Percentiles rank a stretch among this genome's conserved stretches.
Evolutionary conservation across 2,888 invertebrate genomes (phyloP).

Genomic region (Cistogaster globosa): DNA sequence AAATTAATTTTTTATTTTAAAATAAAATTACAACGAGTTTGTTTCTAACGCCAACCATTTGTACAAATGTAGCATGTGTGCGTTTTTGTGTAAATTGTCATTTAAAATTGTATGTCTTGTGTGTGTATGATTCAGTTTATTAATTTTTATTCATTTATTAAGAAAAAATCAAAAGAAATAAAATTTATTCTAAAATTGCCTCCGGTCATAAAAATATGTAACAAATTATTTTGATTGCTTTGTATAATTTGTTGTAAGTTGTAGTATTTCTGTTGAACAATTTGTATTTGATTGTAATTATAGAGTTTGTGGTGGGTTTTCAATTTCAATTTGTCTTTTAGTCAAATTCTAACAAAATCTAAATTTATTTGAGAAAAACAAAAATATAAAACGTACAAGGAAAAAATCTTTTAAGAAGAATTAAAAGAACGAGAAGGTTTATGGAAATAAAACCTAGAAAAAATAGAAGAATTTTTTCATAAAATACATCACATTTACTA

Average conservation of each 20-base stretch:
- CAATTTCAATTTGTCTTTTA: constrained; percentile 64
- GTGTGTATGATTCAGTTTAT: constrained; percentile 1
- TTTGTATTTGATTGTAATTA: constrained; percentile 66
- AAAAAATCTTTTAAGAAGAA: background rate
- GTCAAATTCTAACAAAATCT: constrained; percentile 16
- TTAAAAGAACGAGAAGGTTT: background rate
- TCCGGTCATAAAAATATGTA: constrained; percentile 64
- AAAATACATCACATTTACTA: too few species aligned
- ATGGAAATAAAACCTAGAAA: too few species aligned
- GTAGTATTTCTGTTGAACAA: constrained; percentile 47
- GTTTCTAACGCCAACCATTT: constrained; percentile 48
- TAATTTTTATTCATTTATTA: constrained; percentile 46
- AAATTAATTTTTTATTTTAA: constrained; percentile 32
- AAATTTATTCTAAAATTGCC: constrained; percentile 68
- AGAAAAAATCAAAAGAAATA: constrained; percentile 45
- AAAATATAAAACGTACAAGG: background rate
- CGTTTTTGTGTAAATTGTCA: constrained; percentile 48
- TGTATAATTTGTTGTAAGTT: constrained; percentile 51
- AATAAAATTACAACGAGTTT: background rate
- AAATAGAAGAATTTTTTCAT: too few species aligned
- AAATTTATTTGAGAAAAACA: constrained; percentile 10
- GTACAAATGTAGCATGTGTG: constrained; percentile 52
- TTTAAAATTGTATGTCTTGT: background rate
- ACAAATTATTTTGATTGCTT: constrained; percentile 69
- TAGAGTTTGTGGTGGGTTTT: constrained; percentile 64